A percentile compares a stretch with the other conserved stretches of the same genome.
phyloP scores from a whole-genome alignment of 1,140 invertebrate genomes.

The Pentalonia nigronervosa region DNA sequence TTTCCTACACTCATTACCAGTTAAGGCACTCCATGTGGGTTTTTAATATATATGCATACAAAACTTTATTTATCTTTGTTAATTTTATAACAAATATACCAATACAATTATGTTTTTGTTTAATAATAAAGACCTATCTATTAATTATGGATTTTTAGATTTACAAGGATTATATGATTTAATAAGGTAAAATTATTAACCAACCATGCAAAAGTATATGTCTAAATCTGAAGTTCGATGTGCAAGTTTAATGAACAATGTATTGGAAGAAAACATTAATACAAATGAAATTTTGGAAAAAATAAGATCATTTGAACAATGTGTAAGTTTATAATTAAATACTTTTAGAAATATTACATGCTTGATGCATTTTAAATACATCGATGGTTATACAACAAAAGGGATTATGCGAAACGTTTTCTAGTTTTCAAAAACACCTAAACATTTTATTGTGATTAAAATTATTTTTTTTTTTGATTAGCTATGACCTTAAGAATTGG shows the following conservation, averaged over 20 bases:
- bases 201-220: constrained; percentile 49
- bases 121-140: not conserved
- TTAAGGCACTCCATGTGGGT: not conserved
- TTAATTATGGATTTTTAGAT: not conserved
- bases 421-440: not conserved
- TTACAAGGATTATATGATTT: not conserved
- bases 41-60: not conserved
- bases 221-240: constrained; percentile 54
- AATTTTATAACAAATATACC: not conserved
- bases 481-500: no score
- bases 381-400: not conserved
- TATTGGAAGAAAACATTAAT: constrained; percentile 45
- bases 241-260: constrained; percentile 46
- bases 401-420: not conserved
- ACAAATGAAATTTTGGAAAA: constrained; percentile 32
- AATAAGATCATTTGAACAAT: constrained; percentile 9
- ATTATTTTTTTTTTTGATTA: no score
- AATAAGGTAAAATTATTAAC: not conserved
- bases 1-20: not conserved
- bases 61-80: not conserved
- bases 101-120: not conserved
- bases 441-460: no score
- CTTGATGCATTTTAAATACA: not conserved
- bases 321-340: constrained; percentile 28
- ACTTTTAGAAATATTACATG: not conserved